Base-by-base conservation (phyloP, 2,797 vertebrate species). In the Agapornis canus region DNA sequence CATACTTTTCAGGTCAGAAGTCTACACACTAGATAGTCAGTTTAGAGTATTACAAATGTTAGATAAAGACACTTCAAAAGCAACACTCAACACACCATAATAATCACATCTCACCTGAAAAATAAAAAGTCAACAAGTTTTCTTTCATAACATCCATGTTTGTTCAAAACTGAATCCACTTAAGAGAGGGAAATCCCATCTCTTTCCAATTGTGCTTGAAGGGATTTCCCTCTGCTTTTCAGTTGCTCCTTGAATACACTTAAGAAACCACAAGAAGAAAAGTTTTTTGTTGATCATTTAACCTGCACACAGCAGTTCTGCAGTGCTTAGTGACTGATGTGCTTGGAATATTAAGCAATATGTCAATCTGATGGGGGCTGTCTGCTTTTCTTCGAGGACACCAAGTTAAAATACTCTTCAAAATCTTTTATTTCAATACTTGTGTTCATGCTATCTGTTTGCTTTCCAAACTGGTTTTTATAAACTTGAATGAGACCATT, bases 161-260 rank as follows among this genome's bases (percentile, higher is more conserved):
- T 70, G 56, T 40, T 82, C 39, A 63, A 89, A 95, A 85, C 81
- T 48, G 40, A 56, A 86, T 65, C 39, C 47, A 71, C 78, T 72
- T 47, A 78, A 54, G 49, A 37, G 27, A 66, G 77, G 89, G 92
- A 90, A 94, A 92, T 79, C 91, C 87, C 64, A 2, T 37, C 31
- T 68, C 80, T 73, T 86, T 60, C 80, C 73, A 83, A 73, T 0
- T 60, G 70, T 29, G 70, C 73, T 92, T 83, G 68, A 88, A 91
- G 82, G 73, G 89, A 92, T 95, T 96, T 93, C 65, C 90, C 84
- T 70, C 76, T 66, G 79, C 63, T 91, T 81, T 91, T 94, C 93
- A 93, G 86, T 86, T 91, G 42, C 57, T 77, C 66, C 88, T 73
- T 89, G 81, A 91, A 90, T 64, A 72, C 86, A 94, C 61, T 82